These are phyloP conservation scores for Psittacula derbiana DNA, from an alignment of 2,797 vertebrate species.

Conservation along the genomic window DNA sequence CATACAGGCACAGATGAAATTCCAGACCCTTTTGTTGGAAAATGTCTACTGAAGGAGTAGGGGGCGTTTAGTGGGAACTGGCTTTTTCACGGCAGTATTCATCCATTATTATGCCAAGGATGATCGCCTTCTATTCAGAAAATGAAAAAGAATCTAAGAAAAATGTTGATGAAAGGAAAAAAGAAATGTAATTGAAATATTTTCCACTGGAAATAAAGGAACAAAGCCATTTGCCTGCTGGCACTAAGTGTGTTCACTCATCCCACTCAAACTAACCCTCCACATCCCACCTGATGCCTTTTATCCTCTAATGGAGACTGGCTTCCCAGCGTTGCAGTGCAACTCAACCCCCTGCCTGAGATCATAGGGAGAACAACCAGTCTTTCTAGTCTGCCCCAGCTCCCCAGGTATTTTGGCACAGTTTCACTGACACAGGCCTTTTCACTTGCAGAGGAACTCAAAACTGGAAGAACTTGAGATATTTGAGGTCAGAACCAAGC, in stretches of 20 bases:
- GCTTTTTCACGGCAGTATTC: conserved; percentile 12
- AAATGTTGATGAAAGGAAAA: conserved; percentile 15
- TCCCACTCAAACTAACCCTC: background rate
- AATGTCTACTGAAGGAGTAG: conserved; percentile 11
- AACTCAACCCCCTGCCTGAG: background rate
- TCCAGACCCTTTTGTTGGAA: conserved; percentile 48
- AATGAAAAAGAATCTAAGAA: conserved; percentile 34
- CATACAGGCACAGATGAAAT: background rate
- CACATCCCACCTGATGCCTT: conserved; percentile 32
- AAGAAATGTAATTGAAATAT: background rate
- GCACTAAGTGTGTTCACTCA: conserved; percentile 1
- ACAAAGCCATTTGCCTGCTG: conserved; percentile 43
- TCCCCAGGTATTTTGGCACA: conserved; percentile 55
- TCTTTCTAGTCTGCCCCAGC: conserved; percentile 29
- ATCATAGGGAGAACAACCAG: conserved; percentile 1
- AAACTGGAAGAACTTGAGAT: conserved; percentile 57
- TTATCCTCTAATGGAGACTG: background rate
- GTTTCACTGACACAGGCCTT: background rate
- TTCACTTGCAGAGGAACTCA: conserved; percentile 9
- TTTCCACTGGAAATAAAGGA: conserved; percentile 54
- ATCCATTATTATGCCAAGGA: conserved; percentile 8
- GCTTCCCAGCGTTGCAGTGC: background rate
- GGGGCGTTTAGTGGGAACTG: background rate
- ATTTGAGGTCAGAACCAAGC: conserved; percentile 36
- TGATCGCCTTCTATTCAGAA: conserved; percentile 42